These are phyloP conservation scores for Melinopterus prodromus DNA, from an alignment of 2,888 invertebrate species.

Conservation along the genomic window DNA sequence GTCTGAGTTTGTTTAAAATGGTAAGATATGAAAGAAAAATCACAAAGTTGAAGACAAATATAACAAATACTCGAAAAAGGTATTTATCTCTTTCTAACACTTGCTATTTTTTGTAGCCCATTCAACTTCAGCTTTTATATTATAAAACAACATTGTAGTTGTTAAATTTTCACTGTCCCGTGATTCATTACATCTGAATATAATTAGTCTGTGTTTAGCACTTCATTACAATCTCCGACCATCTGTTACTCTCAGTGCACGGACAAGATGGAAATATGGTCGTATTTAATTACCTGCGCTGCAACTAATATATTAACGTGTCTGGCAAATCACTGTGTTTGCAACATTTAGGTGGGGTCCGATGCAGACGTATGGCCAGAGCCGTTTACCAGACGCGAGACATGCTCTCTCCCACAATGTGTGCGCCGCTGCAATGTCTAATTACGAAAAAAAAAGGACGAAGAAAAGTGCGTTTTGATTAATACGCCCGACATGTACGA, in stretches of 20 bases:
- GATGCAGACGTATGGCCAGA: background rate
- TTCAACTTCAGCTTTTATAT: no score
- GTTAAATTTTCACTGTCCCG: background rate
- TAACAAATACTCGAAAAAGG: no score
- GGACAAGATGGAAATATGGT: constrained; percentile 19
- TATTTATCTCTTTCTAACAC: no score
- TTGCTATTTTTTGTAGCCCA: no score
- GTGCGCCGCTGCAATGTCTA: background rate
- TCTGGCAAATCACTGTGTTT: constrained; percentile 4
- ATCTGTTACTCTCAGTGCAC: background rate
- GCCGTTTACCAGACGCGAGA: background rate
- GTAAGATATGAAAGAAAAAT: no score
- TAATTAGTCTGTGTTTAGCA: background rate
- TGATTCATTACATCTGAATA: background rate
- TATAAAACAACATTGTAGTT: no score
- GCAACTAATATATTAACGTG: background rate
- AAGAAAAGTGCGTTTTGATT: background rate
- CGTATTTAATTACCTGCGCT: constrained; percentile 22
- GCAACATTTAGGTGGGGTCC: constrained; percentile 4
- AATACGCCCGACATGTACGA: background rate
- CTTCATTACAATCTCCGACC: background rate
- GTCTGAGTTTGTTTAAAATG: no score
- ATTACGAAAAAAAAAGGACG: background rate
- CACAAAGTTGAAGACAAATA: no score
- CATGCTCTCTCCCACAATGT: background rate